phyloP scores from a whole-genome alignment of 2,113 vertebrate species.

The Hystrix brachyura region DNA sequence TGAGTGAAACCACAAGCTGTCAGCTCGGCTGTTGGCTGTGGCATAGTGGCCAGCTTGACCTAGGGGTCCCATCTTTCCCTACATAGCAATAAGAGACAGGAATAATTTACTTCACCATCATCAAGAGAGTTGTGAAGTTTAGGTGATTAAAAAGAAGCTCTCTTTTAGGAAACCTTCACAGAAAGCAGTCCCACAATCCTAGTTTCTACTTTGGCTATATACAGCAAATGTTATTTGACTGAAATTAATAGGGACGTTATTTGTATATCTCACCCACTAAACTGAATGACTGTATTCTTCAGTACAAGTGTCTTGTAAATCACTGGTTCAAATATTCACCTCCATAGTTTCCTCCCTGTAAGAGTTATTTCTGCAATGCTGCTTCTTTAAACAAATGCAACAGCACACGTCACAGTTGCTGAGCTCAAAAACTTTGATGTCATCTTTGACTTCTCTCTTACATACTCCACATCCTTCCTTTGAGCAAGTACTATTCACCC shows the following conservation, averaged over 20 bases:
- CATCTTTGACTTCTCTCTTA: neutral
- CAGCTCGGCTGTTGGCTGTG: neutral
- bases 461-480: rapidly evolving
- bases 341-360: neutral
- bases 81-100: neutral
- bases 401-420: neutral
- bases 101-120: neutral
- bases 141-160: neutral
- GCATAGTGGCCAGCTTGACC: neutral
- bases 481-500: neutral
- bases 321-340: neutral
- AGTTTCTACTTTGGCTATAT: neutral
- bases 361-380: neutral
- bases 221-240: neutral
- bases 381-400: neutral
- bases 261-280: neutral
- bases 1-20: neutral
- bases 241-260: neutral
- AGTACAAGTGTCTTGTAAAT: neutral
- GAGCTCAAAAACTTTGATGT: neutral
- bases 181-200: neutral
- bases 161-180: neutral
- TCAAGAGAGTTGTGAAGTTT: neutral
- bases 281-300: neutral
- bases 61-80: neutral